Base-by-base conservation (phyloP, 2,797 vertebrate species). In the Tapirus indicus region DNA sequence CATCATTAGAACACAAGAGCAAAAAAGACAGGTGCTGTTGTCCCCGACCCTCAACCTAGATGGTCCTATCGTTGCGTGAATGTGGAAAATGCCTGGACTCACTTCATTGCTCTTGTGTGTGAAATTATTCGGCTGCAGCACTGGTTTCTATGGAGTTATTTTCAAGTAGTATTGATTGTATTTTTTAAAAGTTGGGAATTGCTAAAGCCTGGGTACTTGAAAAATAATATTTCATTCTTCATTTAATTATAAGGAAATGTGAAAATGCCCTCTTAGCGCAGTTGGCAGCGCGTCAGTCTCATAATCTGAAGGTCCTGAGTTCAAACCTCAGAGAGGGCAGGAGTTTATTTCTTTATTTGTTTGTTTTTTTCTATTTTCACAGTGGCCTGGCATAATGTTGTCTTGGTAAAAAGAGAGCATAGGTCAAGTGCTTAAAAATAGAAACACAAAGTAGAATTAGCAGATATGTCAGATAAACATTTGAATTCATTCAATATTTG, bases 261-360 rank as follows among this genome's bases (percentile, higher is more conserved):
- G 12, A 14, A 52, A 14, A 13, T 75, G 98, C 98, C 98, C 93
- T 98, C 98, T 98, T 98, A 98, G 98, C 94, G 97, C 97, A 99
- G 98, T 95, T 90, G 98, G 98, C 98, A 98, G 97, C 96, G 97
- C 95, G 95, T 98, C 98, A 98, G 97, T 98, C 98, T 98, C 97
- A 98, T 98, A 98, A 98, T 98, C 98, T 98, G 98, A 98, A 98
- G 98, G 98, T 98, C 98, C 98, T 98, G 98, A 98, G 98, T 98
- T 99, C 96, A 82, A 98, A 3, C 98, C 98, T 98, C 98, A 98
- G 98, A 98, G 98, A 97, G 96, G 97, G 98, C 97, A 74, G 0
- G 49, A 78, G 47, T 38, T 38, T 38, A 38, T 38, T 38, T 4
- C 38, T 38, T 38, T 1, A 21, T 13, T 47, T 47, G 9, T 47